Evolutionary conservation across 2,888 invertebrate genomes (phyloP).

Genomic region (Galeruca laticollis): DNA sequence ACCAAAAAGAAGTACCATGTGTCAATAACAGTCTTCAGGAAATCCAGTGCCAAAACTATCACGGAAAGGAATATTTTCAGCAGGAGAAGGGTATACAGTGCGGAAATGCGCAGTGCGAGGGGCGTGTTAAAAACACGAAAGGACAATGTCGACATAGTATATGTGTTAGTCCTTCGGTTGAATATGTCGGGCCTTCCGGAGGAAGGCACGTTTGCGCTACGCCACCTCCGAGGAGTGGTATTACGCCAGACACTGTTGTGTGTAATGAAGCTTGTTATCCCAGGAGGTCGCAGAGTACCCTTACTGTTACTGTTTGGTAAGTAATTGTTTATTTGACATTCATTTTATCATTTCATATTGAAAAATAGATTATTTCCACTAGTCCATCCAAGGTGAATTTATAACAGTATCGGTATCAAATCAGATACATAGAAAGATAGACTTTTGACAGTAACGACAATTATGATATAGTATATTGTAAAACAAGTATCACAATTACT

Average conservation of each 20-base stretch:
- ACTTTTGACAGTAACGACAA: too few species aligned
- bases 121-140: slow-evolving; percentile 53
- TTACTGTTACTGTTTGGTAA: slow-evolving; percentile 66
- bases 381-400: too few species aligned
- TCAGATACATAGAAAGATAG: too few species aligned
- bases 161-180: slow-evolving; percentile 67
- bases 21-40: slow-evolving; percentile 58
- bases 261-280: slow-evolving; percentile 62
- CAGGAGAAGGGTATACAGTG: slow-evolving; percentile 67
- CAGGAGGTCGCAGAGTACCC: slow-evolving; percentile 58
- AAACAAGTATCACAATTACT: too few species aligned
- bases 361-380: neutral
- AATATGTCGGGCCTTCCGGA: slow-evolving; percentile 75
- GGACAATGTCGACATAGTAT: slow-evolving; percentile 66
- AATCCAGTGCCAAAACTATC: slow-evolving; percentile 65
- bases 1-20: slow-evolving; percentile 51
- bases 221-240: slow-evolving; percentile 63
- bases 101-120: slow-evolving; percentile 55
- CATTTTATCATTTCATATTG: neutral
- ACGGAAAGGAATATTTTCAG: slow-evolving; percentile 54
- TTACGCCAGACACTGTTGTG: slow-evolving; percentile 56
- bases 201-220: slow-evolving; percentile 70
- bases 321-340: slow-evolving; percentile 55
- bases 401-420: too few species aligned
- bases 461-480: too few species aligned